Percentiles rank a stretch among this genome's conserved stretches.
These are phyloP conservation scores for Oncopeltus fasciatus DNA, from an alignment of 1,140 invertebrate genomes.

Conservation along the genomic window DNA sequence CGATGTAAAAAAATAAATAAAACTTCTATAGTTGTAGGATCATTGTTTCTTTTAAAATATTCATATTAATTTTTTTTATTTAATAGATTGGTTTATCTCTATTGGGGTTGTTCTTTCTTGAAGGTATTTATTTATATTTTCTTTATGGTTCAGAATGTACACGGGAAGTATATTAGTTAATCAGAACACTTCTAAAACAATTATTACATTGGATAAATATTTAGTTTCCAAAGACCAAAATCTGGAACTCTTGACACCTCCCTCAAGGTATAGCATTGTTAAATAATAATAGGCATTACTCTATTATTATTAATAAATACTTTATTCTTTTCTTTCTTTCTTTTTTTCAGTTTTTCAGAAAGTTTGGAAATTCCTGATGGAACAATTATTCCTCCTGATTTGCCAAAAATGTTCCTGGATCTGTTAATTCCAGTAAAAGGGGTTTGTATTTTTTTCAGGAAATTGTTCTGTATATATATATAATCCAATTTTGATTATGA, in stretches of 20 bases:
- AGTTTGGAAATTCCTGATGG: not conserved
- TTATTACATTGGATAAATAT: not conserved
- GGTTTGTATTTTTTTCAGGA: not conserved
- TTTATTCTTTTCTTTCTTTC: too few relatives aligned
- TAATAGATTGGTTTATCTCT: too few relatives aligned
- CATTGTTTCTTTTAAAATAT: too few relatives aligned
- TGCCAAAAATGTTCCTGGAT: conserved; percentile 1
- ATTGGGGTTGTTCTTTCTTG: too few relatives aligned
- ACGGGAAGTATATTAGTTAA: not conserved
- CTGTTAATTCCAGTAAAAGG: not conserved
- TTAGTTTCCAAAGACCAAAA: not conserved
- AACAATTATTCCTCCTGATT: not conserved
- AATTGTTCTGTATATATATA: too few relatives aligned
- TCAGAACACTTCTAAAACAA: not conserved
- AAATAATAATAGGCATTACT: too few relatives aligned
- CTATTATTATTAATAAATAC: too few relatives aligned
- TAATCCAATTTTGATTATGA: too few relatives aligned
- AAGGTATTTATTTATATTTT: too few relatives aligned
- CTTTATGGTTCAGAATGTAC: not conserved
- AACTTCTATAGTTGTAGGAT: too few relatives aligned
- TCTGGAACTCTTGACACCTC: not conserved
- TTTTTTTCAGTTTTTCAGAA: not conserved
- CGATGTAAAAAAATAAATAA: too few relatives aligned
- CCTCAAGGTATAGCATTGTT: not conserved
- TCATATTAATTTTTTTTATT: too few relatives aligned